A percentile compares a stretch with the other conserved stretches of the same genome.
These are phyloP conservation scores for Emydoidea blandingii DNA, from an alignment of 2,797 vertebrate genomes.

Conservation along the genomic window DNA sequence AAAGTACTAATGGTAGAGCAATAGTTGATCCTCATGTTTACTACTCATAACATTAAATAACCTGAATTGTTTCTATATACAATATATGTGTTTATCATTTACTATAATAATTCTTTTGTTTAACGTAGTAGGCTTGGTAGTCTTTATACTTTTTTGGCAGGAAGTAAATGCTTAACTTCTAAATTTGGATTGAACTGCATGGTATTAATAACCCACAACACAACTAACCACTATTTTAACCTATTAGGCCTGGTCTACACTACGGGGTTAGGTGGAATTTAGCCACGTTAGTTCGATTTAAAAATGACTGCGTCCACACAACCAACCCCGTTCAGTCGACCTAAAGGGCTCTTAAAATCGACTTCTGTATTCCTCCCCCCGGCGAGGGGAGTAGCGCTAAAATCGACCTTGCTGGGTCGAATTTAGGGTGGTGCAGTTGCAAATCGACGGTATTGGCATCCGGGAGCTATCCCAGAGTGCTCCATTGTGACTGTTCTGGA, in stretches of 20 bases:
- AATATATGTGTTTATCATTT: background rate
- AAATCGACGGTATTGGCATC: too few relatives aligned
- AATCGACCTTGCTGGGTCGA: too few relatives aligned
- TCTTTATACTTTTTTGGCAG: background rate
- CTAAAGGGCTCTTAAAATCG: too few relatives aligned
- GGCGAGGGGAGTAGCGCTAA: too few relatives aligned
- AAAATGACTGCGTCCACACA: too few relatives aligned
- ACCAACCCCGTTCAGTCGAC: too few relatives aligned
- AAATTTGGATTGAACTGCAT: background rate
- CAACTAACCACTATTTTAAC: background rate
- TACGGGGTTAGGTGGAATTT: too few relatives aligned
- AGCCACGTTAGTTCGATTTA: too few relatives aligned
- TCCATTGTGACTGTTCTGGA: too few relatives aligned
- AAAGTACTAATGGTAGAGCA: background rate
- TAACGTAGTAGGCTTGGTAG: background rate
- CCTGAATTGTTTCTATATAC: background rate
- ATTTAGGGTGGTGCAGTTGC: too few relatives aligned
- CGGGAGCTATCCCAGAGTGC: too few relatives aligned
- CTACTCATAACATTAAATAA: background rate
- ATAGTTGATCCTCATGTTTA: background rate
- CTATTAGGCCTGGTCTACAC: background rate
- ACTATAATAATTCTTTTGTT: background rate
- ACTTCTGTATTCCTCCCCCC: too few relatives aligned
- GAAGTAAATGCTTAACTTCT: background rate
- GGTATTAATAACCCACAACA: background rate